Base-by-base conservation (phyloP, 2,888 invertebrate species). In the Lasius fuliginosus region DNA sequence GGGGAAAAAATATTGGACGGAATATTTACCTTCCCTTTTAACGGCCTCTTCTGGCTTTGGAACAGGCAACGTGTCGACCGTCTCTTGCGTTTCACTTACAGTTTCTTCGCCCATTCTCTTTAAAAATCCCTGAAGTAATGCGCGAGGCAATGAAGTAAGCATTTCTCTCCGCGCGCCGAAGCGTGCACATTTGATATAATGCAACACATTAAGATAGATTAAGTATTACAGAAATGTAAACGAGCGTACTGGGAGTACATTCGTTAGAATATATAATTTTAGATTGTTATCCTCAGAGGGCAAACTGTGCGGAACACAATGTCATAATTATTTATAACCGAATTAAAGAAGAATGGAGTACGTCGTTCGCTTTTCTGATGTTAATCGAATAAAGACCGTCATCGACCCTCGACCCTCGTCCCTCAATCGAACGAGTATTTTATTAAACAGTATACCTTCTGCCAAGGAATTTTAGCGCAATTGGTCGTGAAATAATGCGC, bases 101-200 rank as follows among this genome's bases (percentile, higher is more conserved):
- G 96, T 96, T 85, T 97, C 97, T 69, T 96, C 96, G 0, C 97
- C 97, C 27, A 97, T 94, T 89, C 97, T 96, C 90, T 97, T 96
- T 18, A 97, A 95, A 87, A 97, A 95, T 96, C 97, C 96, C 97
- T 97, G 93, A n/a, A 56, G 74, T 69, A 46, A 67, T n/a, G 62
- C 42, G 18, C 15, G 18, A 65, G 18, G 56, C 33, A 18, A 30
- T 23, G 33, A 71, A 49, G 71, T 60, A 33, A 68, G 15, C 8
- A 12, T 33, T 11, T 64, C 76, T 67, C 12, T 18, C 5, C 8
- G 53, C 46, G 42, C 42, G 23, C n/a, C 27, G 40, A 27, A 36
- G 49, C n/a, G 33, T 15, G 23, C 18, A 23, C 49, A 11, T 56
- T 42, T 58, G 58, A 18, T 60, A 33, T 46, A 36, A 53, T 5